Evolutionary conservation across 2,888 invertebrate species (phyloP), one percentile per base, ranked within the genome.

Genomic region (Aphrophora alni): DNA sequence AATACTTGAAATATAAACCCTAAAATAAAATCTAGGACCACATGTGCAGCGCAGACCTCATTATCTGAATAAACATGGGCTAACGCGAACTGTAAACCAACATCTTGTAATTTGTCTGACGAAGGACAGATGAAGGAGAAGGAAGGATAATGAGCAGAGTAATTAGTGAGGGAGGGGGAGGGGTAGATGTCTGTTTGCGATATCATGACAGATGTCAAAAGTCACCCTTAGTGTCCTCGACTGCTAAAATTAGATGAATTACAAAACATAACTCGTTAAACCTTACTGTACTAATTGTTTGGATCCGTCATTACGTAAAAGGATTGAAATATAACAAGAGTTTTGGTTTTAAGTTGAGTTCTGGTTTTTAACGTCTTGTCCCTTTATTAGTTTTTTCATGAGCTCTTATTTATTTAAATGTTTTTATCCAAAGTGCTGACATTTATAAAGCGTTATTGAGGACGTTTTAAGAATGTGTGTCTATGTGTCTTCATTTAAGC

Each of bases 191-290:
- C 59, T 59, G 59, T 59, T 59, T 59, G 59, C 59, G 59, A 59
- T 59, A 59, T 59, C 59, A 59, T 59, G 59, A 59, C 59, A 59
- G 59, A 59, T 59, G 59, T 59, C 59, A 59, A 59, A 59, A 59
- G 59, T 59, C 59, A 59, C 59, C 59, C 59, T 14, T n/a, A n/a
- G 44, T 7, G 5, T 33, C 33, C 17, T 1, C 7, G 44, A 14
- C 10, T 14, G 2, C 59, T 59, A 59, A 59, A 59, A 59, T 59
- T 59, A 59, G 59, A 59, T 21, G 59, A 59, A 59, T 59, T 59
- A 59, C 59, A 59, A 5, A 59, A 59, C 14, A 59, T 59, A 59
- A 12, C n/a, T 59, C 5, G 12, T 59, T 59, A 59, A 44, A 21
- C 21, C 59, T 59, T 59, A 10, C 12, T 44, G 7, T 5, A 2